Conservation (phyloP, 2,797 vertebrate genomes). For the Enteromius fasciolatus region DNA sequence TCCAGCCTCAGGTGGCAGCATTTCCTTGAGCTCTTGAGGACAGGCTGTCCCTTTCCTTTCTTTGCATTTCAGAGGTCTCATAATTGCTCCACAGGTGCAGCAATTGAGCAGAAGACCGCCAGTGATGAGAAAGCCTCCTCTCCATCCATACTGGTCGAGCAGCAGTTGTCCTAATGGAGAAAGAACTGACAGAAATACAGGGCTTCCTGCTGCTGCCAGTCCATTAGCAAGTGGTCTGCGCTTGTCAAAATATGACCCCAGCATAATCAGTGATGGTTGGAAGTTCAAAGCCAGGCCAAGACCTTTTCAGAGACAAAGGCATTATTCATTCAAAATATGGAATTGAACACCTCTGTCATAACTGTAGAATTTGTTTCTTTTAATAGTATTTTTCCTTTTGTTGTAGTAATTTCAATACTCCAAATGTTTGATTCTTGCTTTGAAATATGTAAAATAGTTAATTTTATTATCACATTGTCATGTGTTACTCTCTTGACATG, state of each 20-base stretch:
- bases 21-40: conserved; percentile 73
- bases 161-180: conserved; percentile 81
- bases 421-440: not conserved
- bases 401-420: not conserved
- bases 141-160: conserved; percentile 79
- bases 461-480: not conserved
- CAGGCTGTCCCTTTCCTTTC: conserved; percentile 62
- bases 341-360: not conserved
- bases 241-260: conserved; percentile 82
- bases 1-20: conserved; percentile 66
- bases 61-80: conserved; percentile 75
- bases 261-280: conserved; percentile 83
- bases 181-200: conserved; percentile 79
- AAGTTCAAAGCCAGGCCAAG: conserved; percentile 82
- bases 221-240: conserved; percentile 82
- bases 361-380: not conserved
- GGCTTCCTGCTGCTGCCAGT: conserved; percentile 82
- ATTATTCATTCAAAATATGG: not conserved
- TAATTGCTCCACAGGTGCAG: conserved; percentile 81
- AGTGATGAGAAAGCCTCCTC: conserved; percentile 83
- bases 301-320: conserved; percentile 65
- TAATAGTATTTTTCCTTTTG: not conserved
- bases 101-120: conserved; percentile 83
- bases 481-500: not conserved
- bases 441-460: not conserved